These are phyloP conservation scores for Rhinophrynus dorsalis DNA, from an alignment of 2,797 vertebrate species.

Conservation along the genomic window DNA sequence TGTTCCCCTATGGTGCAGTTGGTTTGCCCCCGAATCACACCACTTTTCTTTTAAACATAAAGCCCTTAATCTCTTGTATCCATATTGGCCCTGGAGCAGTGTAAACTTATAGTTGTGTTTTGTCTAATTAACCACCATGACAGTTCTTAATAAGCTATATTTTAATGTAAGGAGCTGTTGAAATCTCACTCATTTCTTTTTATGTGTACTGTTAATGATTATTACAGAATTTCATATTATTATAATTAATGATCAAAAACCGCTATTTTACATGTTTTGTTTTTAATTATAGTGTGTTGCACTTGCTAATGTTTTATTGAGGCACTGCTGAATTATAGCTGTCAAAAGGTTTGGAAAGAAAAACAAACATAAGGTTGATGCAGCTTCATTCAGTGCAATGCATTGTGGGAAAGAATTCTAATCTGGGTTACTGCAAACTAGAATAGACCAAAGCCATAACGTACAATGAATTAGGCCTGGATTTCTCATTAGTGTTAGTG, in stretches of 20 bases:
- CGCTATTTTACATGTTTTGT: constrained; percentile 8
- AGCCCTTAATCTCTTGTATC: too few species aligned
- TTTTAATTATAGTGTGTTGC: not conserved
- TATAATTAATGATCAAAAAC: constrained; percentile 21
- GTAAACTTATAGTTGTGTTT: not conserved
- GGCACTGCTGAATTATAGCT: not conserved
- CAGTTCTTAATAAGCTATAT: not conserved
- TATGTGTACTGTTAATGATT: constrained; percentile 21
- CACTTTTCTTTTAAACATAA: too few species aligned
- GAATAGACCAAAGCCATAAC: too few species aligned
- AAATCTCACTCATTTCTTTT: not conserved
- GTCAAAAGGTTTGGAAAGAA: not conserved
- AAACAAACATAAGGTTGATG: constrained; percentile 1
- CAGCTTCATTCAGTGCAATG: not conserved
- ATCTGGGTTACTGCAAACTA: too few species aligned
- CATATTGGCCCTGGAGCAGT: too few species aligned
- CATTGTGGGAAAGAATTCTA: not conserved
- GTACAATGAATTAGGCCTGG: too few species aligned
- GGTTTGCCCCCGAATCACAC: too few species aligned
- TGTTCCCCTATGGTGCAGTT: too few species aligned
- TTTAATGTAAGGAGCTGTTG: not conserved
- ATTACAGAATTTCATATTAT: constrained; percentile 17
- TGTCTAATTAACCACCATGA: constrained; percentile 15
- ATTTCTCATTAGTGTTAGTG: too few species aligned
- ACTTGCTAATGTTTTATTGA: constrained; percentile 4